These are phyloP conservation scores for Mythimna lalbum DNA, from an alignment of 2,888 invertebrate genomes.

Conservation along the genomic window DNA sequence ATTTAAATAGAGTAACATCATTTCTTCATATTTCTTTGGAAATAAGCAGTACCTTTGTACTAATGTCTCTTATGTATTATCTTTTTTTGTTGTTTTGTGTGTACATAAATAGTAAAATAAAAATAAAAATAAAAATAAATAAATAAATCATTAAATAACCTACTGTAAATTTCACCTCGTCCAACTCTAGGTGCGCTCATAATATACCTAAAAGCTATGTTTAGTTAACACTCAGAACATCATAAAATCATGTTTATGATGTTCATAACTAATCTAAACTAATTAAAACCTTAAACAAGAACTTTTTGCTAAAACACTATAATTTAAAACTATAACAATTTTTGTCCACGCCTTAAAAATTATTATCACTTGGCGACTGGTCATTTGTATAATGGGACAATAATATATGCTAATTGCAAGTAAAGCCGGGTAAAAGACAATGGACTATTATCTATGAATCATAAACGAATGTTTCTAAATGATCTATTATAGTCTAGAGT, in stretches of 20 bases:
- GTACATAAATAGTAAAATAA: too few relatives aligned
- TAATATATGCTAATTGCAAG: slow-evolving; percentile 81
- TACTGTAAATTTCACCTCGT: neutral
- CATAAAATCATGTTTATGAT: neutral
- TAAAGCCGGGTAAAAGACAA: slow-evolving; percentile 67
- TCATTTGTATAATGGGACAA: slow-evolving; percentile 74
- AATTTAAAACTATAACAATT: slow-evolving; percentile 47
- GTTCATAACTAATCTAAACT: neutral
- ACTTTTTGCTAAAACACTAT: slow-evolving; percentile 13
- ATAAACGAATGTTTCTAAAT: slow-evolving; percentile 68
- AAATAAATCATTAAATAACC: too few relatives aligned
- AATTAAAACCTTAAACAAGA: slow-evolving; percentile 5
- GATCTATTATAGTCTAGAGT: slow-evolving; percentile 41
- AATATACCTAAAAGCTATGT: too few relatives aligned
- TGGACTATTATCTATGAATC: slow-evolving; percentile 72
- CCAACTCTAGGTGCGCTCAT: neutral
- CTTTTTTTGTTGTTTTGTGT: too few relatives aligned
- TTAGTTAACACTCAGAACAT: neutral
- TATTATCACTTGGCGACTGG: slow-evolving; percentile 58
- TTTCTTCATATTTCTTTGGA: too few relatives aligned
- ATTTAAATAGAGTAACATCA: too few relatives aligned
- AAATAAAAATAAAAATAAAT: too few relatives aligned
- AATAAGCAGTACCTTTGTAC: too few relatives aligned
- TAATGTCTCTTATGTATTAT: too few relatives aligned
- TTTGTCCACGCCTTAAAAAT: slow-evolving; percentile 46